A percentile compares a stretch with the other conserved stretches of the same genome.
These are phyloP conservation scores for Tauraco hartlaubi DNA, from an alignment of 2,797 vertebrate species.

Conservation along the genomic window DNA sequence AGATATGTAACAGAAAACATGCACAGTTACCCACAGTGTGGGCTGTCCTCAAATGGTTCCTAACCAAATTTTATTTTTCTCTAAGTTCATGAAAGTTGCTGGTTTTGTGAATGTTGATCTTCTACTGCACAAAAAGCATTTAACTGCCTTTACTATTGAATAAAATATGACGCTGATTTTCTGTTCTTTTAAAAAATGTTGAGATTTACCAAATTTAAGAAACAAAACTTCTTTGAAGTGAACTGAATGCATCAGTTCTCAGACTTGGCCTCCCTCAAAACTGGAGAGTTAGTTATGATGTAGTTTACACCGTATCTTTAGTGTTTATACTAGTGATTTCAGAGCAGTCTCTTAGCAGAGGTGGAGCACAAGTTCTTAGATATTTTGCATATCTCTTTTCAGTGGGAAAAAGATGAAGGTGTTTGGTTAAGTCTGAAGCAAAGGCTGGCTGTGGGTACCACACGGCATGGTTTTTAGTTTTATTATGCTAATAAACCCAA, in stretches of 20 bases:
- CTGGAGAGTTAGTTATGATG: background rate
- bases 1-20: background rate
- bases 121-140: background rate
- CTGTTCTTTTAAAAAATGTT: background rate
- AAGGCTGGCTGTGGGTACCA: background rate
- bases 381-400: background rate
- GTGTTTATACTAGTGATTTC: background rate
- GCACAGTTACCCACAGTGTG: background rate
- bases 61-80: background rate
- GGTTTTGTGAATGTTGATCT: background rate
- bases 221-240: background rate
- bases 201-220: background rate
- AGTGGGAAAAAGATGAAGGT: background rate
- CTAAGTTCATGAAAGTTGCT: background rate
- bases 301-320: background rate
- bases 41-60: background rate
- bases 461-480: background rate
- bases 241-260: background rate
- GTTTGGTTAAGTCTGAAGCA: background rate
- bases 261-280: background rate
- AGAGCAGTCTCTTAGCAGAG: background rate
- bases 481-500: background rate
- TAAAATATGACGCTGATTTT: background rate
- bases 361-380: background rate
- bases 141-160: background rate